Evolutionary conservation across 1,140 invertebrate species (phyloP).

Genomic region (Brachystomella parvula): DNA sequence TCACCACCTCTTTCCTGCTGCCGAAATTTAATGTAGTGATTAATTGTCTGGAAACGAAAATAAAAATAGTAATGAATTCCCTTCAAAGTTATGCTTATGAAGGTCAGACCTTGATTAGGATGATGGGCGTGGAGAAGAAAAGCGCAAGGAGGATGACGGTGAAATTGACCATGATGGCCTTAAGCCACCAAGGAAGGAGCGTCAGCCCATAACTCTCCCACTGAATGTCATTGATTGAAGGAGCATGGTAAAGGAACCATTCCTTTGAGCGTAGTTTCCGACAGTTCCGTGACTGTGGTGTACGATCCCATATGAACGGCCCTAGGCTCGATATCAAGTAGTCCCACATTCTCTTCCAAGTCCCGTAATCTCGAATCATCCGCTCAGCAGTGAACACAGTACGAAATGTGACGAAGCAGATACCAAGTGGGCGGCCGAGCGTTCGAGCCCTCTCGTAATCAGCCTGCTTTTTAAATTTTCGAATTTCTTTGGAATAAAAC

Average conservation of each 20-base stretch:
- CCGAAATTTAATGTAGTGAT: slow-evolving; percentile 42
- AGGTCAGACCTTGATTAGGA: slow-evolving; percentile 63
- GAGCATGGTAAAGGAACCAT: slow-evolving; percentile 80
- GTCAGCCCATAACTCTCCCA: slow-evolving; percentile 85
- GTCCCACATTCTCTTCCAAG: neutral
- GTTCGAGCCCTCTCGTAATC: slow-evolving; percentile 65
- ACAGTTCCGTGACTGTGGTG: slow-evolving; percentile 46
- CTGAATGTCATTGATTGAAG: slow-evolving; percentile 84
- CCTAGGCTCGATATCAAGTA: neutral
- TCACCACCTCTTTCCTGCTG: slow-evolving; percentile 42
- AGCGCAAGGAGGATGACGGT: slow-evolving; percentile 74
- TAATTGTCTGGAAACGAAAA: too few species aligned
- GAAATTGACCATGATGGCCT: slow-evolving; percentile 72
- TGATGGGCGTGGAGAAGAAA: slow-evolving; percentile 89
- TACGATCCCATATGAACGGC: slow-evolving; percentile 17
- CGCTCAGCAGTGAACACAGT: slow-evolving; percentile 51
- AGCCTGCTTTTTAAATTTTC: slow-evolving; percentile 60
- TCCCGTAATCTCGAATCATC: slow-evolving; percentile 39
- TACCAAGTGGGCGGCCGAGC: slow-evolving; percentile 71
- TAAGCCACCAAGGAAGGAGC: slow-evolving; percentile 76
- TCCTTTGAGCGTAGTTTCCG: slow-evolving; percentile 54
- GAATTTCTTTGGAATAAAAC: slow-evolving; percentile 75
- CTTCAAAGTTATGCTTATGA: too few species aligned
- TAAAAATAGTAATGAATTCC: too few species aligned
- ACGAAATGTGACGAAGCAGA: slow-evolving; percentile 82